Evolutionary conservation across 2,113 vertebrate species (phyloP).

Genomic region (Leucoraja erinaceus): DNA sequence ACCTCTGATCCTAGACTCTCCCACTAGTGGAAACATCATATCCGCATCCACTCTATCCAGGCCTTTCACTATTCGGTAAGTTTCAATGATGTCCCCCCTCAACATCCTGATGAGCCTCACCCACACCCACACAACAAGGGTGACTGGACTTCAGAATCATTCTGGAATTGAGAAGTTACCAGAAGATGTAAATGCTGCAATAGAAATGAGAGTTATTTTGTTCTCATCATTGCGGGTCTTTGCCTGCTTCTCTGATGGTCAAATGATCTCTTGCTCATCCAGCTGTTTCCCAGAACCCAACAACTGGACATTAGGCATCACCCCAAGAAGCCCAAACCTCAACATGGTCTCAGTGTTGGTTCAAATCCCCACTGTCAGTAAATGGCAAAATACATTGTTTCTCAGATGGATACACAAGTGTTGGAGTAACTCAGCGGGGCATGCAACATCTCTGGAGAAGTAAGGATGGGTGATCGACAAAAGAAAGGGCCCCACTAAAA

Average conservation of each 20-base stretch:
- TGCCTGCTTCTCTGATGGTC: not conserved
- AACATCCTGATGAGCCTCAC: not conserved
- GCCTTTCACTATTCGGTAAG: too few relatives aligned
- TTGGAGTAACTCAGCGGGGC: too few relatives aligned
- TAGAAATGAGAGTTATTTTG: not conserved
- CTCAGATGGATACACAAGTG: too few relatives aligned
- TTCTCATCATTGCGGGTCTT: not conserved
- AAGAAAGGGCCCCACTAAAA: too few relatives aligned
- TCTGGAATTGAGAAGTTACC: not conserved
- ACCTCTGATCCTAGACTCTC: too few relatives aligned
- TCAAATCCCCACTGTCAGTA: not conserved
- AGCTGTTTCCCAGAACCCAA: not conserved
- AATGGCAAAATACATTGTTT: not conserved
- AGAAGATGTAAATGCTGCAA: not conserved
- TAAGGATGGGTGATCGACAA: too few relatives aligned
- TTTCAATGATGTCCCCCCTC: too few relatives aligned
- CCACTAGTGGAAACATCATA: too few relatives aligned
- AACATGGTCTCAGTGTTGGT: not conserved
- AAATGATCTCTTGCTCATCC: not conserved
- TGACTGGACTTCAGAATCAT: not conserved
- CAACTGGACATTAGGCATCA: not conserved
- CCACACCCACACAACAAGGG: not conserved
- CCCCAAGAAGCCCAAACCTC: not conserved
- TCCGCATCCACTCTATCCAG: too few relatives aligned
- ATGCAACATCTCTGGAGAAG: too few relatives aligned